Evolutionary conservation across 2,797 vertebrate genomes (phyloP), one percentile per base, ranked within the genome.

Genomic region (Gambusia yucatana): DNA sequence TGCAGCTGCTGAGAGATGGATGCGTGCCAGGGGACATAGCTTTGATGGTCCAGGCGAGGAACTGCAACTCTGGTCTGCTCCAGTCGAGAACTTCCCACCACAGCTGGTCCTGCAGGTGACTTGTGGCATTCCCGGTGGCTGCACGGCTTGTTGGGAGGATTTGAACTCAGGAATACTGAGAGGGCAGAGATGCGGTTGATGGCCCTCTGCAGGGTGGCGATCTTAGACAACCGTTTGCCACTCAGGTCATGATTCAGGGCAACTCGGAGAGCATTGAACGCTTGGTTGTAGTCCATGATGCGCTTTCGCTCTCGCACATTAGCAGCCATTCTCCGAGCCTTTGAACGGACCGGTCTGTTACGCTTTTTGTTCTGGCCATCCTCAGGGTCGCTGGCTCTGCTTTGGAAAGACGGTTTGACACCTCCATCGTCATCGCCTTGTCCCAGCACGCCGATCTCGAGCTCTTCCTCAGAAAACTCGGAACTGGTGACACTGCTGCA

Each of bases 281-380:
- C 98, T 89, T 98, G 97, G 87, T 99, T 99, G 94, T 99, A 99
- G 91, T 99, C 98, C 95, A 99, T 94, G 89, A 99, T 98, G 84
- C 98, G 97, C 84, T 98, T 99, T 50, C 98, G 94, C 93, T 99
- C 98, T 0, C 98, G 93, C 80, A 99, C 96, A 0, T 99, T 99
- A 87, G 98, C 98, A 0, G 98, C 98, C 86, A 97, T 96, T 46
- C 98, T 94, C 72, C 98, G 94, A 5, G 97, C 98, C 88, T 96
- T 98, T 72, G 97, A 99, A 79, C 95, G 96, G 65, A 91, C 95
- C 0, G 97, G 97, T 17, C 97, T 88, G 52, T 92, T 94, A 67
- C 97, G 96, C 82, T 96, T 98, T 91, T 96, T 96, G 72, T 77
- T 80, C 48, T 86, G 92, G 16, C 88, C 77, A 50, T 96, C 97